phyloP scores from a whole-genome alignment of 1,140 invertebrate genomes.

The Thalassaphorura encarpata region DNA sequence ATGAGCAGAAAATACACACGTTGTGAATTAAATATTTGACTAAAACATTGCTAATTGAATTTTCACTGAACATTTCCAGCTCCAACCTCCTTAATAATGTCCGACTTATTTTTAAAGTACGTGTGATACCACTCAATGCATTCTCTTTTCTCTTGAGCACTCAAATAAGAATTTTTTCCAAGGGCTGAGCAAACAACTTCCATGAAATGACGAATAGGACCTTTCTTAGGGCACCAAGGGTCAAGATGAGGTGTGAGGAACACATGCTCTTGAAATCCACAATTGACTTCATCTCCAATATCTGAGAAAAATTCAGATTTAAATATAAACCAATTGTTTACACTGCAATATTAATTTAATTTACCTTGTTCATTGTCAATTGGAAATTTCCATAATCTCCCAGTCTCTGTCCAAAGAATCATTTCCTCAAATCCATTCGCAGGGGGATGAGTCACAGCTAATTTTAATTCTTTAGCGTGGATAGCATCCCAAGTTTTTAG shows the following conservation, averaged over 20 bases:
- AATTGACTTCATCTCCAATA: slow-evolving; percentile 62
- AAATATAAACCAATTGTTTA: not conserved
- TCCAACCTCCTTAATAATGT: slow-evolving; percentile 56
- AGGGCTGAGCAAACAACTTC: slow-evolving; percentile 87
- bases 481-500: slow-evolving; percentile 58
- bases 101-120: slow-evolving; percentile 75
- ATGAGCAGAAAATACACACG: too few species aligned
- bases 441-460: slow-evolving; percentile 57
- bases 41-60: too few species aligned
- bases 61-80: slow-evolving; percentile 34
- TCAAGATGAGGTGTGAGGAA: slow-evolving; percentile 78
- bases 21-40: too few species aligned
- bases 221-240: slow-evolving; percentile 75
- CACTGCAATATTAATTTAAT: slow-evolving; percentile 5
- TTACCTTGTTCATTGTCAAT: slow-evolving; percentile 94
- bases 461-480: slow-evolving; percentile 51
- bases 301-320: slow-evolving; percentile 46
- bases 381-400: slow-evolving; percentile 93
- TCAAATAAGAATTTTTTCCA: slow-evolving; percentile 86
- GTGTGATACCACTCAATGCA: slow-evolving; percentile 86
- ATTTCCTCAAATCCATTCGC: slow-evolving; percentile 85
- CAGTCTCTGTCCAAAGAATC: slow-evolving; percentile 86
- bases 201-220: slow-evolving; percentile 93
- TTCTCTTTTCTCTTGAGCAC: slow-evolving; percentile 74
- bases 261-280: slow-evolving; percentile 84